Conservation (phyloP, 2,113 vertebrate genomes). For the Herpetotheres cachinnans region DNA sequence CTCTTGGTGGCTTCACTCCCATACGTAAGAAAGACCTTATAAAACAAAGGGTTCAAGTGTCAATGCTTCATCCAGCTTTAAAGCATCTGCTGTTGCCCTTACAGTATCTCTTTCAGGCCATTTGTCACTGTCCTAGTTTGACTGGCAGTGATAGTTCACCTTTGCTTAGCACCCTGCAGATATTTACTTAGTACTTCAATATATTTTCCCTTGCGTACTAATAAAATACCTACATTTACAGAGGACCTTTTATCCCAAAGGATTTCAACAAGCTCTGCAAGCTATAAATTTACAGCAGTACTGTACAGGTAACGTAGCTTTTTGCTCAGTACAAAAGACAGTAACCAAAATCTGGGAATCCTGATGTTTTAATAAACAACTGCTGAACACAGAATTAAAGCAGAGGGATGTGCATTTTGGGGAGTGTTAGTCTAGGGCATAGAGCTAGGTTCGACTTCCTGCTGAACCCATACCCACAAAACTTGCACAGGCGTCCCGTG, state of each 20-base stretch:
- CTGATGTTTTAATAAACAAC: background rate
- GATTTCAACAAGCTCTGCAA: background rate
- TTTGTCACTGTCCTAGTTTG: slow-evolving; percentile 14
- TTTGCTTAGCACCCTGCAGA: background rate
- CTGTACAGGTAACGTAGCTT: background rate
- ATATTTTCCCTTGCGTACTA: background rate
- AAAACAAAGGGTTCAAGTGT: background rate
- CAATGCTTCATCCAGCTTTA: background rate
- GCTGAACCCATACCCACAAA: background rate
- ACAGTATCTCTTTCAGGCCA: background rate
- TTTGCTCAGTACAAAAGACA: background rate
- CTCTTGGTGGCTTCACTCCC: background rate
- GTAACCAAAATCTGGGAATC: background rate
- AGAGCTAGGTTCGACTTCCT: background rate
- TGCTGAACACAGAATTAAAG: background rate
- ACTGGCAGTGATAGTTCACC: slow-evolving; percentile 3
- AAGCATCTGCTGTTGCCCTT: background rate
- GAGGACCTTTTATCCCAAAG: slow-evolving; percentile 8
- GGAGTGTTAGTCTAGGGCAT: background rate
- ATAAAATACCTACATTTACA: slow-evolving; percentile 13
- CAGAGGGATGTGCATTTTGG: background rate
- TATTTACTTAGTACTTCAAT: slow-evolving; percentile 21
- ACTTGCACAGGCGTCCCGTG: background rate
- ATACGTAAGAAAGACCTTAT: background rate
- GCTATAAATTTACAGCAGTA: background rate